A percentile compares a stretch with the other conserved stretches of the same genome.
Evolutionary conservation across 2,888 invertebrate species (phyloP).

Genomic region (Strigamia crassipes): DNA sequence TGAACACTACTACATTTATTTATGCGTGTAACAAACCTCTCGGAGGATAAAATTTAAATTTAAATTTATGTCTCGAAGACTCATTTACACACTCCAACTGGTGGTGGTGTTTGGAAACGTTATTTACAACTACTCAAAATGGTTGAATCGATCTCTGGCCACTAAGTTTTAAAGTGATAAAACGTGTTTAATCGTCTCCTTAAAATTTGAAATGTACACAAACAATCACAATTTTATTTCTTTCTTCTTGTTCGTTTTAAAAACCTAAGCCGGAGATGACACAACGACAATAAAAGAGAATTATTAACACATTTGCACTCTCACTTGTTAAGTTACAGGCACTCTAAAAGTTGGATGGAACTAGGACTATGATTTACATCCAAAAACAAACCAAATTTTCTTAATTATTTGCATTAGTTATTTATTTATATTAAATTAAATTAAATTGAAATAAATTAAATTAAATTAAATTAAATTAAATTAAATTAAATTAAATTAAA

Average conservation of each 20-base stretch:
- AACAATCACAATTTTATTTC: not conserved
- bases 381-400: too few relatives aligned
- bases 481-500: too few relatives aligned
- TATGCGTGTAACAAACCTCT: not conserved
- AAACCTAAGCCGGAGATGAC: conserved; percentile 11
- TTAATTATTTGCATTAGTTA: not conserved
- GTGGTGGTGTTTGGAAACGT: not conserved
- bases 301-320: conserved; percentile 11
- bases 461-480: too few relatives aligned
- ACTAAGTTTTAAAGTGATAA: not conserved
- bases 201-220: conserved; percentile 1
- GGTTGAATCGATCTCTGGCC: not conserved
- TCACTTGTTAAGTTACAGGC: conserved; percentile 16
- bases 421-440: too few relatives aligned
- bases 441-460: too few relatives aligned
- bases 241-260: not conserved
- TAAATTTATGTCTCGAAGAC: not conserved
- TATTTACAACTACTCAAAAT: not conserved
- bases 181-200: not conserved
- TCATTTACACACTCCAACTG: not conserved
- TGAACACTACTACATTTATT: not conserved
- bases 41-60: not conserved
- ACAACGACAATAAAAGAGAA: not conserved
- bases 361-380: conserved; percentile 21
- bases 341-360: conserved; percentile 21